Percentiles rank a stretch among this genome's conserved stretches.
Conservation (phyloP, 2,113 vertebrate genomes). For the Orthonyx spaldingii region DNA sequence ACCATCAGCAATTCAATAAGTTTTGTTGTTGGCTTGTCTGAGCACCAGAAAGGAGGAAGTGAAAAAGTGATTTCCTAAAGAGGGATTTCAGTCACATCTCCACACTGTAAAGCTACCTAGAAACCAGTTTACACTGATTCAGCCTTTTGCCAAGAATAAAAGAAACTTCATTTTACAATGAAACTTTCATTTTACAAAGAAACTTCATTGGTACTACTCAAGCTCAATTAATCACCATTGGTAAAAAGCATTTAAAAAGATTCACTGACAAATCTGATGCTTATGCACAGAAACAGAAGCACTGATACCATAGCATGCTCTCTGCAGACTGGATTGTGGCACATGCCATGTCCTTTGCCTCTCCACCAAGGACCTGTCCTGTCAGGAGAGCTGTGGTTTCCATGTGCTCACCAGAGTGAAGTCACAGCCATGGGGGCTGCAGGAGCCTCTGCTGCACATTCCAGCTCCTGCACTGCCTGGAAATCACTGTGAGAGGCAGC, state of each 20-base stretch:
- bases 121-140: neutral
- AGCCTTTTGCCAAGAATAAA: neutral
- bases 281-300: neutral
- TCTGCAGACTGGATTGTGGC: neutral
- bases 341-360: fast-evolving
- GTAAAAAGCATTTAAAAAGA: neutral
- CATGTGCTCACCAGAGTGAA: fast-evolving
- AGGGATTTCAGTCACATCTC: neutral
- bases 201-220: neutral
- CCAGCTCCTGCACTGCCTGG: neutral
- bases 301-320: fast-evolving
- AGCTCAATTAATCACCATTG: neutral
- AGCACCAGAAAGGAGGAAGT: neutral
- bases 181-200: no score
- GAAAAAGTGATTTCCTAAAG: neutral
- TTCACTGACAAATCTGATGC: neutral
- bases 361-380: neutral
- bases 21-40: neutral
- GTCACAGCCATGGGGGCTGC: neutral
- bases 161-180: neutral
- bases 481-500: neutral
- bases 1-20: neutral
- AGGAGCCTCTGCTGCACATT: neutral
- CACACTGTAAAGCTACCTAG: neutral
- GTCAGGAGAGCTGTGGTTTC: neutral